Percentiles rank a stretch among this genome's conserved stretches.
Conservation (phyloP, 2,113 vertebrate genomes). For the Rissa tridactyla region DNA sequence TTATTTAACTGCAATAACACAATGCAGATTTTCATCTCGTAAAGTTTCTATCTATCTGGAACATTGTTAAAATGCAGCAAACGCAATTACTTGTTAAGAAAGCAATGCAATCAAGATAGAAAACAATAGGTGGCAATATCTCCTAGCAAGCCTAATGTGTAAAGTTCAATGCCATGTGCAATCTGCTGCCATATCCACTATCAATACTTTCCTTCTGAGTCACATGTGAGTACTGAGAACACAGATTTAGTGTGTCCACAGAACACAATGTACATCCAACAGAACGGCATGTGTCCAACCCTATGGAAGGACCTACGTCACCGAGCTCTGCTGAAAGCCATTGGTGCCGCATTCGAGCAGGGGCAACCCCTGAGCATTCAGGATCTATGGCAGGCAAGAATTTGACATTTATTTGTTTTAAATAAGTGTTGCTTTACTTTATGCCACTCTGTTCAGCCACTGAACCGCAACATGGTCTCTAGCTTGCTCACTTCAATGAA, state of each 20-base stretch:
- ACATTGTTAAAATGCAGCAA: not conserved
- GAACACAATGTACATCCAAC: slow-evolving; percentile 56
- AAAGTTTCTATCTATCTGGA: not conserved
- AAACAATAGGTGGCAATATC: slow-evolving; percentile 61
- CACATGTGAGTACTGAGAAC: not conserved
- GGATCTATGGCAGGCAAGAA: not conserved
- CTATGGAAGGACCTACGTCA: not conserved
- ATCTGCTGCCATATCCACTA: slow-evolving; percentile 49
- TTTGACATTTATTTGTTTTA: not conserved
- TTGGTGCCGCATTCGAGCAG: not conserved
- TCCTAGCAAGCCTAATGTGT: slow-evolving; percentile 34
- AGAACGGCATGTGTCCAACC: not conserved
- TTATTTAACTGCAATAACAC: not conserved
- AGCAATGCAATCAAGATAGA: slow-evolving; percentile 38
- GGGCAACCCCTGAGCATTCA: not conserved
- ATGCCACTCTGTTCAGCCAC: not conserved
- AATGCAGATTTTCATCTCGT: not conserved
- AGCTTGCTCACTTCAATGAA: not conserved
- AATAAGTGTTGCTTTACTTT: not conserved
- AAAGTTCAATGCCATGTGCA: slow-evolving; percentile 42
- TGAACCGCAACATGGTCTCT: not conserved
- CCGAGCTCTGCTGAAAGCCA: not conserved
- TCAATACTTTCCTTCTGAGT: slow-evolving; percentile 60
- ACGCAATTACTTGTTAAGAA: not conserved
- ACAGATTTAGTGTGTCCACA: not conserved